A percentile compares a stretch with the other conserved stretches of the same genome.
Evolutionary conservation across 2,888 invertebrate genomes (phyloP).

Genomic region (Chesias legatella): DNA sequence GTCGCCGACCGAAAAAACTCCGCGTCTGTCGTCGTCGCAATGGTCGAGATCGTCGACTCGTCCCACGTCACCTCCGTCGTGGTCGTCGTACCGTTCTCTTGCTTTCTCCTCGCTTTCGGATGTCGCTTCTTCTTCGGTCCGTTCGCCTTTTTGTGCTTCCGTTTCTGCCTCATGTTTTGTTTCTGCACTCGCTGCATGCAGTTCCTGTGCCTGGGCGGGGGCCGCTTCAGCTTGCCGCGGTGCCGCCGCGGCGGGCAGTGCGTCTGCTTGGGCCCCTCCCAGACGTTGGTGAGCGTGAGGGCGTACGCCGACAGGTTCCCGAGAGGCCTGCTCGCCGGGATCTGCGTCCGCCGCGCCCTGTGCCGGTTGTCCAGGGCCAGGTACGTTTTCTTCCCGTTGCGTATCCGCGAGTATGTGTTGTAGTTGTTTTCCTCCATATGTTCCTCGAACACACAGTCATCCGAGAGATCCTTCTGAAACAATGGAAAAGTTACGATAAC

Average conservation of each 20-base stretch:
- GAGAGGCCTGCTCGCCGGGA: conserved; percentile 83
- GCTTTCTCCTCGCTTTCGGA: conserved; percentile 78
- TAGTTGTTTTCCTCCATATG: conserved; percentile 91
- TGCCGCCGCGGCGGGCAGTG: conserved; percentile 66
- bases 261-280: conserved; percentile 57
- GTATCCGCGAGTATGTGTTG: conserved; percentile 90
- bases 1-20: conserved; percentile 81
- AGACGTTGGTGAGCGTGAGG: conserved; percentile 76
- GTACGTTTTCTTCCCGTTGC: conserved; percentile 84
- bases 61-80: conserved; percentile 72
- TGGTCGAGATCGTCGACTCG: conserved; percentile 75
- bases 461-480: conserved; percentile 91
- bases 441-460: conserved; percentile 93
- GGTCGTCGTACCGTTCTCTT: conserved; percentile 70
- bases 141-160: conserved; percentile 75
- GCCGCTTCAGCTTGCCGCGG: conserved; percentile 67
- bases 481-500: conserved; percentile 56
- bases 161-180: conserved; percentile 63
- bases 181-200: conserved; percentile 74
- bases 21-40: conserved; percentile 74
- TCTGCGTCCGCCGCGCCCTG: conserved; percentile 85
- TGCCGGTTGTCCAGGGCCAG: conserved; percentile 88
- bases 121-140: conserved; percentile 76
- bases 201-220: conserved; percentile 66
- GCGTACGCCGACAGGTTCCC: conserved; percentile 89